These are phyloP conservation scores for Eilema griseolum DNA, from an alignment of 2,888 invertebrate genomes.

Conservation along the genomic window DNA sequence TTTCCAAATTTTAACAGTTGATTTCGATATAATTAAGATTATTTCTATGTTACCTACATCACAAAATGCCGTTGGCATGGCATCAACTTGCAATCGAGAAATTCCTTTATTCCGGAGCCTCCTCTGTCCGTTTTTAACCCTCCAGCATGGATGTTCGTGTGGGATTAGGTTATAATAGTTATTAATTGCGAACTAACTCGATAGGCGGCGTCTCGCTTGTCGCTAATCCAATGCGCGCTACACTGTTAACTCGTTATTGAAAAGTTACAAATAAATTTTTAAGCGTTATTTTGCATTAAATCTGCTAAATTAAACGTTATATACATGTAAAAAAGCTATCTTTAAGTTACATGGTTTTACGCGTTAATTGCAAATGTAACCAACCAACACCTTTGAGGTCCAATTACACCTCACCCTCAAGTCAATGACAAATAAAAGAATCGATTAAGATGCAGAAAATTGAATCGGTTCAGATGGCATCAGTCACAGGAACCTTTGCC, in stretches of 20 bases:
- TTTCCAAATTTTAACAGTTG: no score
- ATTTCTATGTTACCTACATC: not conserved
- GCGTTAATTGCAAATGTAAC: no score
- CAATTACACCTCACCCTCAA: no score
- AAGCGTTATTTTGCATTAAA: constrained; percentile 10
- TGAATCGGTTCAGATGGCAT: no score
- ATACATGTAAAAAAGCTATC: not conserved
- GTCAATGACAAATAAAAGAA: no score
- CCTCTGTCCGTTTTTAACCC: constrained; percentile 12
- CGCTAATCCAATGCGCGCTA: constrained; percentile 54
- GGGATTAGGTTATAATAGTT: constrained; percentile 65
- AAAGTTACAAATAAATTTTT: constrained; percentile 19
- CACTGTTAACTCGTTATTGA: constrained; percentile 58
- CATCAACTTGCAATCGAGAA: not conserved
- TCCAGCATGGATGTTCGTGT: constrained; percentile 43
- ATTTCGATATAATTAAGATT: no score
- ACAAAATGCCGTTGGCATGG: not conserved
- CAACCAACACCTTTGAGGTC: no score
- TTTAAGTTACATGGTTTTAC: no score
- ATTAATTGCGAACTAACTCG: constrained; percentile 62
- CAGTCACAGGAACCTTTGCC: no score
- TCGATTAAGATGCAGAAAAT: no score
- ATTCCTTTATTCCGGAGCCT: not conserved
- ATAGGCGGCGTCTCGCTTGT: constrained; percentile 55
- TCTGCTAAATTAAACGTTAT: not conserved